Conservation (phyloP, 2,797 vertebrate species). For the Crocidura indochinensis region DNA sequence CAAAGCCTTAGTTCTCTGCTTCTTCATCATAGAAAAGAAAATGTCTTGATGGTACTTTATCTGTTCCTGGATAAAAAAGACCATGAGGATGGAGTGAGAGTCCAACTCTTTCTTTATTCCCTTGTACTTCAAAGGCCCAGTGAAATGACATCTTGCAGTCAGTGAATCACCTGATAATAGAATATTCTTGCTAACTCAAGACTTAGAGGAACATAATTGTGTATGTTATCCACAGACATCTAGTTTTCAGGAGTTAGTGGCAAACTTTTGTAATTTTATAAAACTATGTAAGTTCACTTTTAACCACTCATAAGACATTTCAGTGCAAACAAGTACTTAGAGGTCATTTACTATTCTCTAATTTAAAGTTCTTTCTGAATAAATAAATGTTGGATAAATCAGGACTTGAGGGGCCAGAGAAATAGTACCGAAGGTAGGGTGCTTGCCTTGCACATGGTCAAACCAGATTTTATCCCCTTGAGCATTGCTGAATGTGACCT, state of each 20-base stretch:
- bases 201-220: not conserved
- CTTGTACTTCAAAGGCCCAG: not conserved
- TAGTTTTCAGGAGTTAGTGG: not conserved
- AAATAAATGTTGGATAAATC: not conserved
- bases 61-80: not conserved
- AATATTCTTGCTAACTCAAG: not conserved
- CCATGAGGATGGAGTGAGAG: too few species aligned
- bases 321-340: not conserved
- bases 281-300: not conserved
- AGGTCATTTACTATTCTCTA: not conserved
- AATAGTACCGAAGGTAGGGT: too few species aligned
- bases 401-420: not conserved
- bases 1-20: not conserved
- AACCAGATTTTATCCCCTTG: too few species aligned
- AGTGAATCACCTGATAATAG: not conserved
- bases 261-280: not conserved
- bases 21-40: not conserved
- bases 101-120: not conserved
- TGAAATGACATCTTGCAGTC: not conserved
- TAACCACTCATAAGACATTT: not conserved
- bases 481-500: too few species aligned
- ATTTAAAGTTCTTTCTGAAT: conserved; percentile 14
- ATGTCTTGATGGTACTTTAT: not conserved
- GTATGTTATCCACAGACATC: not conserved
- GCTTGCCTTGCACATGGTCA: too few species aligned